Conservation (phyloP, 30 jellyfish, hydroid and myxozoan species). For the Aurelia sp. region DNA sequence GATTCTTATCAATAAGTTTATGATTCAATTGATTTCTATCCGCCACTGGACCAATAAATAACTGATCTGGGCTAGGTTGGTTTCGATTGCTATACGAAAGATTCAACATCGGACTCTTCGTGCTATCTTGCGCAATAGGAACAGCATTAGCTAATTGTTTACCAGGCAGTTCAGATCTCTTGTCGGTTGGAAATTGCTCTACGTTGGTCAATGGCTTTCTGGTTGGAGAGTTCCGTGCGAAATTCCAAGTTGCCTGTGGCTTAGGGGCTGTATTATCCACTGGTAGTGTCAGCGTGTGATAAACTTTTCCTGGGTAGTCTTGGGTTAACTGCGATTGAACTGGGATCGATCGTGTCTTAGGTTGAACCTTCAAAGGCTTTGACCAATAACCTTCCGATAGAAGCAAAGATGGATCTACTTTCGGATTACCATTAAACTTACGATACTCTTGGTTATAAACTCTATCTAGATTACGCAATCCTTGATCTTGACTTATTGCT, state of each 20-base stretch:
- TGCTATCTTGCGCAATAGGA: neutral
- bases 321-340: conserved; percentile 6
- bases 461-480: conserved; percentile 39
- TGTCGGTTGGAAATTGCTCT: conserved; percentile 8
- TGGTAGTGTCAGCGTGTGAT: conserved; percentile 59
- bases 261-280: neutral
- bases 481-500: neutral
- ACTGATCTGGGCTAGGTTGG: conserved; percentile 13
- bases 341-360: conserved; percentile 46
- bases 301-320: conserved; percentile 61
- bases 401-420: conserved; percentile 59
- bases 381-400: conserved; percentile 79
- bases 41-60: conserved; percentile 37
- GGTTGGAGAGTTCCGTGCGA: conserved; percentile 49
- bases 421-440: conserved; percentile 59
- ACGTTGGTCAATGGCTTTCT: neutral
- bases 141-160: neutral
- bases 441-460: conserved; percentile 36
- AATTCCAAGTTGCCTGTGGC: conserved; percentile 16
- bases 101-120: neutral
- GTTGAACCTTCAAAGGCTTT: conserved; percentile 45
- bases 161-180: conserved; percentile 20
- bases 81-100: neutral
- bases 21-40: conserved; percentile 36
- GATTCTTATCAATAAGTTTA: conserved; percentile 2